Conservation (phyloP, 2,113 vertebrate species). For the Myotis lucifugus region DNA sequence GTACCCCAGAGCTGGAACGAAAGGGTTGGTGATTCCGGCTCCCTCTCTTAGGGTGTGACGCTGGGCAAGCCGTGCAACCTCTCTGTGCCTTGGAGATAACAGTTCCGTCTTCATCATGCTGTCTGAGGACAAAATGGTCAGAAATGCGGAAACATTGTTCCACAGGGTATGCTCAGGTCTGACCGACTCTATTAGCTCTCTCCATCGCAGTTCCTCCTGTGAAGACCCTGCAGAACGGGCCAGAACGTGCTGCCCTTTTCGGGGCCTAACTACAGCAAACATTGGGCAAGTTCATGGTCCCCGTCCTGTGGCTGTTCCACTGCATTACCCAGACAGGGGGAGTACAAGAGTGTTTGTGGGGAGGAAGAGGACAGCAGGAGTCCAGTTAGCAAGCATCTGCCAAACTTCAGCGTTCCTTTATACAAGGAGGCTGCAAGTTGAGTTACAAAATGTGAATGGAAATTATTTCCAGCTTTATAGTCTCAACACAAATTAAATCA, state of each 20-base stretch:
- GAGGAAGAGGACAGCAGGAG: no score
- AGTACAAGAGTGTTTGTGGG: background rate
- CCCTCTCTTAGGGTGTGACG: background rate
- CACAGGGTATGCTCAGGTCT: background rate
- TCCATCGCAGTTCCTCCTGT: background rate
- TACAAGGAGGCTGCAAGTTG: background rate
- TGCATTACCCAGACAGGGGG: background rate
- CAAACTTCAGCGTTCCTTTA: background rate
- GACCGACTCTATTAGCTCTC: background rate
- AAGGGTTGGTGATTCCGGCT: background rate
- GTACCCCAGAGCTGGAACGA: background rate
- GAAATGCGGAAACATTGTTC: background rate
- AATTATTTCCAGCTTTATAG: background rate
- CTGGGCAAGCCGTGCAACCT: background rate
- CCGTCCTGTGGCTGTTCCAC: background rate
- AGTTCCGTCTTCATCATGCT: background rate
- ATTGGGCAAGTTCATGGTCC: background rate
- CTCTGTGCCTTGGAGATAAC: background rate
- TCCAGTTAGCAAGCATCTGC: background rate
- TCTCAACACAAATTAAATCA: conserved; percentile 4
- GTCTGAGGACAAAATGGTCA: background rate
- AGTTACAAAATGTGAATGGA: conserved; percentile 31
- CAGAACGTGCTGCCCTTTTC: background rate
- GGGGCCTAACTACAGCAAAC: background rate
- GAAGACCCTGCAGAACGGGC: background rate